Percentiles rank a stretch among this genome's conserved stretches.
Evolutionary conservation across 2,888 invertebrate genomes (phyloP).

Genomic region (Ptychoptera contaminata): DNA sequence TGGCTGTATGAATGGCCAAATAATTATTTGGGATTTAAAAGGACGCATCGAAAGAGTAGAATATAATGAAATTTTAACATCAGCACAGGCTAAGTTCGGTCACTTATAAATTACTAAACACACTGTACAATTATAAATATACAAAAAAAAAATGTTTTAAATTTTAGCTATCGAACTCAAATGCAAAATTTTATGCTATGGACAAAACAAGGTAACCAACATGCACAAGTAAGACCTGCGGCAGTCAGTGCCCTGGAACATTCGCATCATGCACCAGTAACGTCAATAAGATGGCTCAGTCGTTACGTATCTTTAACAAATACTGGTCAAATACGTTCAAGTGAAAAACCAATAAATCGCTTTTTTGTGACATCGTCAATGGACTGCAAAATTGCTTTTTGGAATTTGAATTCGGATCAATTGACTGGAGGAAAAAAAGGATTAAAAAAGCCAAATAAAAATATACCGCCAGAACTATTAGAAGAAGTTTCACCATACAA

Average conservation of each 20-base stretch:
- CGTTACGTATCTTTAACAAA: slow-evolving; percentile 40
- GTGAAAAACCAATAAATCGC: slow-evolving; percentile 30
- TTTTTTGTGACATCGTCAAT: slow-evolving; percentile 49
- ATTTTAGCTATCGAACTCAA: slow-evolving; percentile 33
- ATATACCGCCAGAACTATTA: slow-evolving; percentile 40
- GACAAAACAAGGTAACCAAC: slow-evolving; percentile 47
- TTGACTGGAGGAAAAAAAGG: slow-evolving; percentile 1
- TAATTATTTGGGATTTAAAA: slow-evolving; percentile 53
- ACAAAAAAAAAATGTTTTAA: no score
- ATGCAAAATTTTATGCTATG: slow-evolving; percentile 48
- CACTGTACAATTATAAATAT: no score
- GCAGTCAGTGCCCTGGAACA: slow-evolving; percentile 43
- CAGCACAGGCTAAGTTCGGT: slow-evolving; percentile 38
- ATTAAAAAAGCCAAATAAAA: slow-evolving; percentile 13
- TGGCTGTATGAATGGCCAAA: slow-evolving; percentile 55
- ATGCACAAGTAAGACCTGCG: slow-evolving; percentile 40
- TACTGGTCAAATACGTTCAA: slow-evolving; percentile 38
- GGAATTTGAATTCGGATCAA: slow-evolving; percentile 41
- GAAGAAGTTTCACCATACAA: slow-evolving; percentile 44
- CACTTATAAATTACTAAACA: no score
- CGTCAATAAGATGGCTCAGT: slow-evolving; percentile 51
- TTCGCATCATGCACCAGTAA: slow-evolving; percentile 48
- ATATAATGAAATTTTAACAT: slow-evolving; percentile 40
- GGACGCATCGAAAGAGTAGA: slow-evolving; percentile 46
- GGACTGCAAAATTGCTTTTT: slow-evolving; percentile 53